Percentiles rank a stretch among this genome's conserved stretches.
These are phyloP conservation scores for Minunthozetes semirufus DNA, from an alignment of 2,888 invertebrate species.

Conservation along the genomic window DNA sequence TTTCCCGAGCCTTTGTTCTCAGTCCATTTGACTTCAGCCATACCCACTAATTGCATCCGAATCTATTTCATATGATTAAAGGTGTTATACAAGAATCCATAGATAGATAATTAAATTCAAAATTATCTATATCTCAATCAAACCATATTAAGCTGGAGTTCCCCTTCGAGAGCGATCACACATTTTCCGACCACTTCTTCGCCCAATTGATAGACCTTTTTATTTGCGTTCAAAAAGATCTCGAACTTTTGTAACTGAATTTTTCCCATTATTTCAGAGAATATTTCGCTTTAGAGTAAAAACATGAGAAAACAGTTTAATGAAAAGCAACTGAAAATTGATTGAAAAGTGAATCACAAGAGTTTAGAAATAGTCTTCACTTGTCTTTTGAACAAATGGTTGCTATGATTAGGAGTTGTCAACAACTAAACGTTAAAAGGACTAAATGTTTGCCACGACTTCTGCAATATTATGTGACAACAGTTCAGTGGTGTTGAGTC, in stretches of 20 bases:
- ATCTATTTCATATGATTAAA: background rate
- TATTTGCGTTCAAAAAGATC: background rate
- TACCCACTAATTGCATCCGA: slow-evolving; percentile 1
- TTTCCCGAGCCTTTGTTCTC: background rate
- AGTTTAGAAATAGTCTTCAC: background rate
- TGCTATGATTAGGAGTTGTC: slow-evolving; percentile 8
- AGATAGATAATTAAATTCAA: no score
- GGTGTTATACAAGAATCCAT: no score
- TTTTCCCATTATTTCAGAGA: slow-evolving; percentile 19
- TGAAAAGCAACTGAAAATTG: background rate
- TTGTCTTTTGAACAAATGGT: background rate
- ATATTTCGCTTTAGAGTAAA: background rate
- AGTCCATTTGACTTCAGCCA: slow-evolving; percentile 18
- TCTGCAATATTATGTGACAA: background rate
- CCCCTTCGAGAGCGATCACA: slow-evolving; percentile 20
- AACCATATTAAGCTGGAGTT: slow-evolving; percentile 5
- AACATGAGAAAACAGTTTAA: background rate
- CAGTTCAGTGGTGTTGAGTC: background rate
- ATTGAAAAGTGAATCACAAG: background rate
- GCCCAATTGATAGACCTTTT: slow-evolving; percentile 1
- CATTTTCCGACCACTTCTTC: slow-evolving; percentile 2
- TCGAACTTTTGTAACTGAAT: slow-evolving; percentile 23
- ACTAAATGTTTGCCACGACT: background rate
- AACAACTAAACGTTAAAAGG: background rate
- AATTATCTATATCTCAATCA: background rate